These are phyloP conservation scores for Drosophila orena DNA, from an alignment of 1,140 invertebrate species.

Conservation along the genomic window DNA sequence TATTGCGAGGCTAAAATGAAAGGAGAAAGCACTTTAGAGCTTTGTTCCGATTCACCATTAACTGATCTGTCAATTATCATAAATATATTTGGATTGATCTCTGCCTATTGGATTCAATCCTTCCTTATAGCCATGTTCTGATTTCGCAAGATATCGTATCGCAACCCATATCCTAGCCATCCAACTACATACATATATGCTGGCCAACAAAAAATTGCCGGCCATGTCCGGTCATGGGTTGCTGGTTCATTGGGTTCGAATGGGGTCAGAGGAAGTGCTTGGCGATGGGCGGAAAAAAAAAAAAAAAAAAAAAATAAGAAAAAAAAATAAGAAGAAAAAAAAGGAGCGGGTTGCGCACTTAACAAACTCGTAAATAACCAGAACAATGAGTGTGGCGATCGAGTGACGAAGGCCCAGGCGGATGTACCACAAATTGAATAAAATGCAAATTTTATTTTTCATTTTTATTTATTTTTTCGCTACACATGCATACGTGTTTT, in stretches of 20 bases:
- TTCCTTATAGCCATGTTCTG: too few relatives aligned
- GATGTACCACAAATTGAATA: conserved; percentile 75
- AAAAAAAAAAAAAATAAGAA: not conserved
- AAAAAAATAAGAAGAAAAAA: not conserved
- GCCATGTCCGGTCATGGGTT: conserved; percentile 53
- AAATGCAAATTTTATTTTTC: conserved; percentile 81
- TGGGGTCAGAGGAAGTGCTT: conserved; percentile 19
- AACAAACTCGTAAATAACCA: conserved; percentile 79
- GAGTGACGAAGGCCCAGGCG: conserved; percentile 33
- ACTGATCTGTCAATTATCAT: too few relatives aligned
- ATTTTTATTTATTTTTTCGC: conserved; percentile 44
- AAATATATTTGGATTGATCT: too few relatives aligned
- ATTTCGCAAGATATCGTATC: too few relatives aligned
- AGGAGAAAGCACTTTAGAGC: not conserved
- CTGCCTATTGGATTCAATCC: too few relatives aligned
- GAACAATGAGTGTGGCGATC: conserved; percentile 67
- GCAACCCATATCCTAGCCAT: not conserved
- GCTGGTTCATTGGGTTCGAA: conserved; percentile 30
- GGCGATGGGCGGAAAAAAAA: conserved; percentile 1
- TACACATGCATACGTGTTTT: not conserved
- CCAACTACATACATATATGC: not conserved
- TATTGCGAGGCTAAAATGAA: not conserved
- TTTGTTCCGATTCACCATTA: too few relatives aligned
- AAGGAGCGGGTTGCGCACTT: conserved; percentile 51
- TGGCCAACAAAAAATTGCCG: conserved; percentile 54